phyloP scores from a whole-genome alignment of 2,113 vertebrate genomes.

The Pelmatolapia mariae region DNA sequence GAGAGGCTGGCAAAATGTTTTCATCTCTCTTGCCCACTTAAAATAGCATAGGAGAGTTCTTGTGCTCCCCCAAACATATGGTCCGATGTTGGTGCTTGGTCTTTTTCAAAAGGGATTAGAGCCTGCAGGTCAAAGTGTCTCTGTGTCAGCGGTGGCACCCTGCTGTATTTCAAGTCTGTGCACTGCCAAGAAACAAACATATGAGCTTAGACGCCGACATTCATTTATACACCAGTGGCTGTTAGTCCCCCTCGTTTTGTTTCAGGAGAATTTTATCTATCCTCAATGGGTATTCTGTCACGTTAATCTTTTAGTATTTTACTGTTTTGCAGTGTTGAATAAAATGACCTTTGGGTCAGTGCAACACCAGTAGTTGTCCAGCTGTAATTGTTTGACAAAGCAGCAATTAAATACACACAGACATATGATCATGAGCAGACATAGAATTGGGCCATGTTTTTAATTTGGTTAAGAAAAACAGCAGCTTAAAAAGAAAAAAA shows the following conservation, averaged over 20 bases:
- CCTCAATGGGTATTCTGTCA: background rate
- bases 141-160: conserved; percentile 56
- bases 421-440: background rate
- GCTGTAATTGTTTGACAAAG: background rate
- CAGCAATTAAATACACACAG: background rate
- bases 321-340: background rate
- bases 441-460: background rate
- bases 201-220: background rate
- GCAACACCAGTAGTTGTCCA: background rate
- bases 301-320: background rate
- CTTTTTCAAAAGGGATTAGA: conserved; percentile 60
- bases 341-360: background rate
- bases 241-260: background rate
- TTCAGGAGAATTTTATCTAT: background rate
- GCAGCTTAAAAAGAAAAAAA: background rate
- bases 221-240: background rate
- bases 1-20: conserved; percentile 52
- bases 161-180: conserved; percentile 44
- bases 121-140: conserved; percentile 46
- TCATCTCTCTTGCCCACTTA: conserved; percentile 21
- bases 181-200: conserved; percentile 14
- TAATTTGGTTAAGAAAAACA: background rate
- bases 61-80: conserved; percentile 62
- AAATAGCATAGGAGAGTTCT: conserved; percentile 46
- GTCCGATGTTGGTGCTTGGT: conserved; percentile 36